Base-by-base conservation (phyloP, 2,888 invertebrate genomes). In the Caenorhabditis auriculariae region DNA sequence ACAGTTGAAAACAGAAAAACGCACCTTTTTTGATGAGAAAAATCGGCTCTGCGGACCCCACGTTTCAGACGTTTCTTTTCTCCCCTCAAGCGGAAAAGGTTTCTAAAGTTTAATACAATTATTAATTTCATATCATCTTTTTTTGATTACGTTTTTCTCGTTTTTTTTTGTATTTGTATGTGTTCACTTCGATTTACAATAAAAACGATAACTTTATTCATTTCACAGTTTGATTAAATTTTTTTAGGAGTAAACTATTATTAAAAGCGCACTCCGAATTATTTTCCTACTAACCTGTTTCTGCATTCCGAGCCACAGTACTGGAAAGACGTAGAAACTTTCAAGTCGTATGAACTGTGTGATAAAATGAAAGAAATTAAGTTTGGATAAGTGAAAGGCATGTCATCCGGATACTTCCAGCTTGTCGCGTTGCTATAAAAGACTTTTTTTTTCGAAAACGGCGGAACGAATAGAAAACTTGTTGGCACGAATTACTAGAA, bases 381-480 rank as follows among this genome's bases (percentile, higher is more conserved):
- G 41, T 58, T 63, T n/a, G 58, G 24, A 21, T 52, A 49, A 17
- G 46, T 63, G 39, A 63, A 54, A 41, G 53, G 54, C 21, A 59
- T 50, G 5, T 63, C 58, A 37, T 55, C 58, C 2, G 63, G 58
- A 27, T 52, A 63, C 2, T 48, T 47, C 58, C 58, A 63, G 21
- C 63, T 63, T 0, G 42, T 29, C 7, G 50, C 47, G n/a, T 46
- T 23, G 28, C 58, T 61, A 15, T 19, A 41, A 41, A 41, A 41
- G 7, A 41, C 9, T 7, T 7, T 41, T 7, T 41, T 9, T 19
- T 7, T n/a, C n/a, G n/a, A n/a, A n/a, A n/a, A n/a, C n/a, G n/a
- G n/a, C n/a, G n/a, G n/a, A n/a, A n/a, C n/a, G n/a, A n/a, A n/a
- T 41, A 27, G 19, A 28, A 24, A 26, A 61, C 61, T 53, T 58